Conservation (phyloP, 2,113 vertebrate species). For the Falcunculus frontatus region DNA sequence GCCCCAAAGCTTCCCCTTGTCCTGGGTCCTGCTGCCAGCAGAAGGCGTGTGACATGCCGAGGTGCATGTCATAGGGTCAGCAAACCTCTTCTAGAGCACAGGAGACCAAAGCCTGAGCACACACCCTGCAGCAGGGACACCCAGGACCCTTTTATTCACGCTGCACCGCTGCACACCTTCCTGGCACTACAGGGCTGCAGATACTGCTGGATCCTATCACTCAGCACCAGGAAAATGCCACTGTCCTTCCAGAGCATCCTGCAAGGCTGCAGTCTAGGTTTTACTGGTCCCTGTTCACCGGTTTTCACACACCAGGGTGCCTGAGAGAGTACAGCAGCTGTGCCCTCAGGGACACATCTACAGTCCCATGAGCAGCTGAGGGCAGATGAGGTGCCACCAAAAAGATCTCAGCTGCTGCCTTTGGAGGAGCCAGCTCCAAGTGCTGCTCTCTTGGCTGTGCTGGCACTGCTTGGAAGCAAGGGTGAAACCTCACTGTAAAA, state of each 20-base stretch:
- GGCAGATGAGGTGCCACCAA: background rate
- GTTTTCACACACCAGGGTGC: rapidly evolving
- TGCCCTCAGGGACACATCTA: background rate
- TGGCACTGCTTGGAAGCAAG: background rate
- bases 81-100: background rate
- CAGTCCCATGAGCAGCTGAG: background rate
- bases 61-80: background rate
- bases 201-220: background rate
- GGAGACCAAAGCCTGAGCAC: background rate
- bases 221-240: background rate
- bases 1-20: background rate
- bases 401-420: background rate
- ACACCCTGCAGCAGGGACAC: background rate
- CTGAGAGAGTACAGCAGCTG: background rate
- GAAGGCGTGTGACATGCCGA: background rate
- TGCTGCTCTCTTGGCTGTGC: background rate
- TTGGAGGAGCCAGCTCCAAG: background rate
- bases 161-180: background rate
- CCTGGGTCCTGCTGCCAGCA: background rate
- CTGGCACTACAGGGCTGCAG: rapidly evolving
- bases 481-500: rapidly evolving
- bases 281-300: rapidly evolving
- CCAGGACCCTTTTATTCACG: background rate
- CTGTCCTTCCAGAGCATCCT: background rate
- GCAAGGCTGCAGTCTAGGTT: background rate